Evolutionary conservation across 2,113 vertebrate species (phyloP).

Genomic region (Sylvia atricapilla): DNA sequence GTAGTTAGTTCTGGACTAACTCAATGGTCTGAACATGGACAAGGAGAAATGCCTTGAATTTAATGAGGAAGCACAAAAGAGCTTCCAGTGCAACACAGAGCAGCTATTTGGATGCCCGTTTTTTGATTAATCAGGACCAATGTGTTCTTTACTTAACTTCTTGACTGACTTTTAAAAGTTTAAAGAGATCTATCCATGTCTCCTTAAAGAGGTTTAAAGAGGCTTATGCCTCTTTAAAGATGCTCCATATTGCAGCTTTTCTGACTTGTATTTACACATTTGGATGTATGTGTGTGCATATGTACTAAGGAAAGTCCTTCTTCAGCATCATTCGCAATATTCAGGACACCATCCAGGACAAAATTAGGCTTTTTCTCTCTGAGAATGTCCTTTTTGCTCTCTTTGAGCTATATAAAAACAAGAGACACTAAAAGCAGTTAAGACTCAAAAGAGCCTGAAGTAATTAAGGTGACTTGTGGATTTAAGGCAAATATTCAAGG

Average conservation of each 20-base stretch:
- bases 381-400: background rate
- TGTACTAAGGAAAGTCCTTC: background rate
- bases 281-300: background rate
- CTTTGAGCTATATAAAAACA: background rate
- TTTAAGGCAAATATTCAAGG: background rate
- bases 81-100: background rate
- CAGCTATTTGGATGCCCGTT: background rate
- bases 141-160: background rate
- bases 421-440: background rate
- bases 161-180: background rate
- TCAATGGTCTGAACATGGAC: background rate
- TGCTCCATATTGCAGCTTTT: background rate
- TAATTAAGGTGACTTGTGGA: background rate
- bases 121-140: background rate
- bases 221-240: background rate
- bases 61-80: background rate
- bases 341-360: background rate
- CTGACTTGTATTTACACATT: background rate
- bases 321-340: background rate
- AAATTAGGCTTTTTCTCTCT: background rate
- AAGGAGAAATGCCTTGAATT: background rate
- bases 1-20: background rate
- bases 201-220: background rate
- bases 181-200: background rate
- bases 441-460: background rate